phyloP scores from a whole-genome alignment of 2,888 invertebrate genomes.

The Alloplasta piceator region DNA sequence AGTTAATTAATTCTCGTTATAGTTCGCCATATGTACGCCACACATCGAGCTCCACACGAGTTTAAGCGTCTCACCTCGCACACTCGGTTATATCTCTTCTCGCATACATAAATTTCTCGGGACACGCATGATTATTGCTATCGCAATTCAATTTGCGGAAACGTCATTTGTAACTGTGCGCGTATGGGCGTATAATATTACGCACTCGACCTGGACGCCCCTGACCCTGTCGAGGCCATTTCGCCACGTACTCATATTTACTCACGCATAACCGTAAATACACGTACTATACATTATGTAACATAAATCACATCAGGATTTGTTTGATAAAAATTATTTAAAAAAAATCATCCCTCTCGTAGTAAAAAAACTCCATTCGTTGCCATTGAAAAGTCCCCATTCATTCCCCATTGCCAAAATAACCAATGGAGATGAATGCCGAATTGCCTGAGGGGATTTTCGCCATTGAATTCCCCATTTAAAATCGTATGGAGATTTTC shows the following conservation, averaged over 20 bases:
- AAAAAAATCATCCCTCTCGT: no score
- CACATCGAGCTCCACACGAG: background rate
- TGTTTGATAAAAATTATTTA: no score
- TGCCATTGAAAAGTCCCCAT: no score
- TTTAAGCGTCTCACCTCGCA: background rate
- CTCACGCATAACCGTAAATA: background rate
- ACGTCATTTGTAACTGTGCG: conserved; percentile 61
- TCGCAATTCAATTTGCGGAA: conserved; percentile 61
- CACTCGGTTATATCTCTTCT: conserved; percentile 3
- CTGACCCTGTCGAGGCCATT: conserved; percentile 55
- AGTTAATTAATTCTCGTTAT: conserved; percentile 59
- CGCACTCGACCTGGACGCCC: conserved; percentile 32
- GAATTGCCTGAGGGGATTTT: no score
- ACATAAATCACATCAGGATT: no score
- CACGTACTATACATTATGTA: no score
- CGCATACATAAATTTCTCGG: conserved; percentile 22
- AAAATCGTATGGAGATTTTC: no score
- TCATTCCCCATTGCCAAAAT: no score
- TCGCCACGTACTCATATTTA: conserved; percentile 42
- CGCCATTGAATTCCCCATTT: no score
- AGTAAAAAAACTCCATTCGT: no score
- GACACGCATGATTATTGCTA: conserved; percentile 52
- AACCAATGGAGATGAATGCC: no score
- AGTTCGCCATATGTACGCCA: conserved; percentile 15
- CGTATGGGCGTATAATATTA: conserved; percentile 37